These are phyloP conservation scores for Musca domestica DNA, from an alignment of 1,140 invertebrate species.

Conservation along the genomic window DNA sequence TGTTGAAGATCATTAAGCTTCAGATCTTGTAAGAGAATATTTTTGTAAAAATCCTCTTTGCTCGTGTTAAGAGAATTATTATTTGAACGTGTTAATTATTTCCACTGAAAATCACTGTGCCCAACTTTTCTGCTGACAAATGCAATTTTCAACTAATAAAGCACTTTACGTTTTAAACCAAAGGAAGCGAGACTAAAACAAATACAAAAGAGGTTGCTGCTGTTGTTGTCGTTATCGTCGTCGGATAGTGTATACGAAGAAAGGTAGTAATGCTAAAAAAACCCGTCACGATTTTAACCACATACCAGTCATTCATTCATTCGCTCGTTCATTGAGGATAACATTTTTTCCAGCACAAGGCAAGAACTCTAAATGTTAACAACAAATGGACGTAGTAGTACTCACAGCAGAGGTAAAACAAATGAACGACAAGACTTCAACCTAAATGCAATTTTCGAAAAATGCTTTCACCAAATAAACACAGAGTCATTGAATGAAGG, in stretches of 20 bases:
- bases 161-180: background rate
- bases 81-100: too few species aligned
- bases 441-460: slow-evolving; percentile 12
- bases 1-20: too few species aligned
- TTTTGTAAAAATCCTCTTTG: too few species aligned
- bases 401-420: background rate
- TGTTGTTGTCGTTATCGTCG: too few species aligned
- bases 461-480: background rate
- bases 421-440: background rate
- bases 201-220: too few species aligned
- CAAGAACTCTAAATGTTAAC: background rate
- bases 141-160: background rate
- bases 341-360: background rate
- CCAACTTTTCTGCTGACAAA: too few species aligned
- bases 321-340: background rate
- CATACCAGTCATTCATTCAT: background rate
- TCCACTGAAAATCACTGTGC: too few species aligned
- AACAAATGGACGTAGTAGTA: background rate
- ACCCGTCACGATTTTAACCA: slow-evolving; percentile 9
- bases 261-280: background rate
- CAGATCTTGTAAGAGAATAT: too few species aligned
- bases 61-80: too few species aligned
- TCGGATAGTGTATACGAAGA: background rate
- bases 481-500: too few species aligned
- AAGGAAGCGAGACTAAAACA: background rate